These are phyloP conservation scores for Geococcyx californianus DNA, from an alignment of 2,113 vertebrate species.

Conservation along the genomic window DNA sequence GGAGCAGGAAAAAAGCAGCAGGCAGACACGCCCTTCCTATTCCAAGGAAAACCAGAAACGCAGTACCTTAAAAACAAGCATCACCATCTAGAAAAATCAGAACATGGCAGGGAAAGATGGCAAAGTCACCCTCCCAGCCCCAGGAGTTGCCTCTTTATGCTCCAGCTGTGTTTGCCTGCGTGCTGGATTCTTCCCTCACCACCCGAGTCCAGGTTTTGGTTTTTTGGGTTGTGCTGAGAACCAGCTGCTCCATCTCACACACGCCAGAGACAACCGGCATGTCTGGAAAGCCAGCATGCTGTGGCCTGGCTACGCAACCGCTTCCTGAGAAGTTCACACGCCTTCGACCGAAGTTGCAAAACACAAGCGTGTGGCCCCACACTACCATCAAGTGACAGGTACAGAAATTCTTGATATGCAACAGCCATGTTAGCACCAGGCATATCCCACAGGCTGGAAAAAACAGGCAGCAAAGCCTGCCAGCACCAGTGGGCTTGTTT, in stretches of 20 bases:
- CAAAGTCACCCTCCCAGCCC: neutral
- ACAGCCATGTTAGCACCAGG: neutral
- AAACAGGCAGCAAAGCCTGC: neutral
- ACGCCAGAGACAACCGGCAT: neutral
- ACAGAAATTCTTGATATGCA: neutral
- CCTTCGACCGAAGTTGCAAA: neutral
- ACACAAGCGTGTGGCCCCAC: neutral
- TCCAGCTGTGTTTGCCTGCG: constrained; percentile 37
- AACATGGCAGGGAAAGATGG: neutral
- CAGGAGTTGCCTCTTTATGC: neutral
- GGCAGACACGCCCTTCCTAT: neutral
- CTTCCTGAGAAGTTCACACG: neutral
- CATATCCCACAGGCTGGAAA: fast-evolving
- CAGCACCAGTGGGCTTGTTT: neutral
- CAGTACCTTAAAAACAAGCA: neutral
- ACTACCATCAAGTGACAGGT: constrained; percentile 18
- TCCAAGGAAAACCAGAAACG: neutral
- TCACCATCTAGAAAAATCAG: neutral
- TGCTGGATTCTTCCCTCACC: neutral
- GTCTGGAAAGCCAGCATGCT: neutral
- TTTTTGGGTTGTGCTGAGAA: neutral
- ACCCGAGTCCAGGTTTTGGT: neutral
- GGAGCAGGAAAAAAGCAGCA: fast-evolving
- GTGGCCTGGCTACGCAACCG: neutral
- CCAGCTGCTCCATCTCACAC: constrained; percentile 60